phyloP scores from a whole-genome alignment of 2,888 invertebrate genomes.

The Agonum fuliginosum region DNA sequence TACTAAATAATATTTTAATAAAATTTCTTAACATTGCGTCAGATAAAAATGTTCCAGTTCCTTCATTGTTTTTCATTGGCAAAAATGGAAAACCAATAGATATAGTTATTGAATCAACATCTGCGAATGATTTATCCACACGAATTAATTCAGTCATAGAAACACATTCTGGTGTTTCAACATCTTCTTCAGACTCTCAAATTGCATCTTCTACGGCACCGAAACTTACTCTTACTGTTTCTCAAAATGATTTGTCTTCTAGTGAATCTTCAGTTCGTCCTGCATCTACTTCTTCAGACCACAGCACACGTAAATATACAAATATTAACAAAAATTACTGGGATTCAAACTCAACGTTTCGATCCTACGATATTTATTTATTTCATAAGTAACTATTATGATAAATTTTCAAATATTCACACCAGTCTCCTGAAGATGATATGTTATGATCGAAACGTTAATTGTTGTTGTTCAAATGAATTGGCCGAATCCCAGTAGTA shows the following conservation, averaged over 20 bases:
- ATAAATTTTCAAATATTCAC: too few relatives aligned
- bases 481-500: too few relatives aligned
- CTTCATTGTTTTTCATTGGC: conserved; percentile 92
- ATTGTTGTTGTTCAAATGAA: too few relatives aligned
- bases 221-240: background rate
- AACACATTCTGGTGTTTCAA: conserved; percentile 69
- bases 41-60: conserved; percentile 86
- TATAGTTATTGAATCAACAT: conserved; percentile 80
- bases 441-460: too few relatives aligned
- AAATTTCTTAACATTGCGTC: conserved; percentile 63
- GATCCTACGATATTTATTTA: too few relatives aligned
- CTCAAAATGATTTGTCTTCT: too few relatives aligned
- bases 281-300: background rate
- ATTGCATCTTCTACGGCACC: background rate
- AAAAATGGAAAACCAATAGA: conserved; percentile 87
- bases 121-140: conserved; percentile 77
- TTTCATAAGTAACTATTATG: too few relatives aligned
- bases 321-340: too few relatives aligned
- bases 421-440: too few relatives aligned
- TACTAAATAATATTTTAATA: background rate
- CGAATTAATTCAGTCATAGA: conserved; percentile 80
- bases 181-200: background rate
- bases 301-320: conserved; percentile 25
- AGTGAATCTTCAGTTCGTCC: background rate
- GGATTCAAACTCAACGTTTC: too few relatives aligned